These are phyloP conservation scores for Nudaria mundana DNA, from an alignment of 2,888 invertebrate species.

Conservation along the genomic window DNA sequence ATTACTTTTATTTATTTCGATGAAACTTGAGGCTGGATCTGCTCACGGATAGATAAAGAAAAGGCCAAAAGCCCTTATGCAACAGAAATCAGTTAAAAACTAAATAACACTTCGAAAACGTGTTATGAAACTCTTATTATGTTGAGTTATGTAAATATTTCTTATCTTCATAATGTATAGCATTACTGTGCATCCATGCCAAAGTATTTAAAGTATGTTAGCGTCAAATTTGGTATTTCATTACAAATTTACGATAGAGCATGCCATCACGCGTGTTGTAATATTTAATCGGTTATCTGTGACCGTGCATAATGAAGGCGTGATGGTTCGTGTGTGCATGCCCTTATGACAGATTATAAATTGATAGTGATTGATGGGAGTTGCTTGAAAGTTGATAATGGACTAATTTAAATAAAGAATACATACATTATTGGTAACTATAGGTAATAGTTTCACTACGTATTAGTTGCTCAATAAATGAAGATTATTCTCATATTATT, in stretches of 20 bases:
- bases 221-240: slow-evolving; percentile 41
- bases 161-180: too few species aligned
- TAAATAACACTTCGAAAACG: too few species aligned
- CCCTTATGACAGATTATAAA: slow-evolving; percentile 51
- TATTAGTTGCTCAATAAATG: too few species aligned
- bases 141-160: too few species aligned
- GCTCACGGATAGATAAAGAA: too few species aligned
- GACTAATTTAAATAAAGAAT: neutral
- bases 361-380: slow-evolving; percentile 20
- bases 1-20: too few species aligned
- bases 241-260: slow-evolving; percentile 30
- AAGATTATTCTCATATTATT: too few species aligned
- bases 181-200: slow-evolving; percentile 24
- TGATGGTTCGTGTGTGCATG: slow-evolving; percentile 37
- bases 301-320: slow-evolving; percentile 63
- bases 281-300: slow-evolving; percentile 56
- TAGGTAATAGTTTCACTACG: too few species aligned
- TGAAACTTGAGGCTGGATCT: too few species aligned
- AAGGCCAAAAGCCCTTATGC: too few species aligned
- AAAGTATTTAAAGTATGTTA: slow-evolving; percentile 33
- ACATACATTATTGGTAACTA: too few species aligned
- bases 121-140: too few species aligned
- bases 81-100: neutral
- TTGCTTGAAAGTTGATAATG: slow-evolving; percentile 3
- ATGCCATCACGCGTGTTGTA: slow-evolving; percentile 41